Evolutionary conservation across 2,113 vertebrate species (phyloP), one percentile per base, ranked within the genome.

Genomic region (Phycodurus eques): DNA sequence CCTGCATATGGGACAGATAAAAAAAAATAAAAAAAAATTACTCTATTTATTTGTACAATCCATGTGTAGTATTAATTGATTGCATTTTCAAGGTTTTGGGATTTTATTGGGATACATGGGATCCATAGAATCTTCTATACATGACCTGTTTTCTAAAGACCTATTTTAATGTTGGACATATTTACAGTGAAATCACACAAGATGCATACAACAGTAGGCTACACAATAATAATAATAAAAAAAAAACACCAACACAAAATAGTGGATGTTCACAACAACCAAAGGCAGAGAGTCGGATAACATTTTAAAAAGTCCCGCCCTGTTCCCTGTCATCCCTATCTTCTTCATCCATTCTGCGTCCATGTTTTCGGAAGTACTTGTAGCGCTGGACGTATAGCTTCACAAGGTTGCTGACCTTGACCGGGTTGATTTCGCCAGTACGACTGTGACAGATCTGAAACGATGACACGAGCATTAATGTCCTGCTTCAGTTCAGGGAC

Each of bases 361-460:
- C 95, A 0, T 96, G 95, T 91, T 97, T 96, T 89, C 96, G 91
- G 83, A 96, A 95, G 84, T 96, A 97, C 80, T 95, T 96, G 93
- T 97, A 98, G 62, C 95, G 93, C 86, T 98, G 95, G 53, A 98
- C 95, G 14, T 98, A 98, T 31, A 95, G 94, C 76, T 95, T 95
- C 2, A 98, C 94, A 39, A 98, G 86, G 92, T 96, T 96, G 89
- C 93, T 94, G 81, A 98, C 96, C 88, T 97, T 98, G 49, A 98
- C 95, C 0, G 96, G 96, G 85, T 97, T 98, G 87, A 98, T 98
- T 88, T 98, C 96, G 31, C 96, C 96, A 0, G 95, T 98, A 56
- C 94, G 94, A 88, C 96, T 98, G 90, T 98, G 96, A 87, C 95
- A 98, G 81, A 98, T 98, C 96, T 98, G 86, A 71, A 43, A 73